A percentile compares a stretch with the other conserved stretches of the same genome.
These are phyloP conservation scores for Oconnorella tubifera DNA, from an alignment of 2,888 invertebrate genomes.

Conservation along the genomic window DNA sequence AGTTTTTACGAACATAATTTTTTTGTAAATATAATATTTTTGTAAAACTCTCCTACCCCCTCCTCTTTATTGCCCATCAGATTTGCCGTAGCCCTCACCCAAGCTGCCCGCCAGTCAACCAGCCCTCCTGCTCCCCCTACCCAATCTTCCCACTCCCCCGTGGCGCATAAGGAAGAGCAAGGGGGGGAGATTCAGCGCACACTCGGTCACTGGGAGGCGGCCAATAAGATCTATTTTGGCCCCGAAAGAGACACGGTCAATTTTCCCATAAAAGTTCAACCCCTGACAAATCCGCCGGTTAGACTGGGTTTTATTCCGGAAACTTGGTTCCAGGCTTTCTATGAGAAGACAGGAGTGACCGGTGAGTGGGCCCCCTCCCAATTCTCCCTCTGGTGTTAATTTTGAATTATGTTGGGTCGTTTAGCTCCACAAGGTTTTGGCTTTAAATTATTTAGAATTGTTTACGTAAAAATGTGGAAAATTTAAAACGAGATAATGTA, in stretches of 20 bases:
- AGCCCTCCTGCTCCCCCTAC: slow-evolving; percentile 8
- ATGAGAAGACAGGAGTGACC: slow-evolving; percentile 82
- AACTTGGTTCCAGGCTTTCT: slow-evolving; percentile 91
- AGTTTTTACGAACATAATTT: no score
- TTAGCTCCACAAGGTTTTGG: no score
- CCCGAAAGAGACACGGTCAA: slow-evolving; percentile 70
- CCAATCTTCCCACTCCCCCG: no score
- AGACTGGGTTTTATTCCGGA: slow-evolving; percentile 88
- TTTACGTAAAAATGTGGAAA: no score
- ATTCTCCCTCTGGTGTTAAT: no score
- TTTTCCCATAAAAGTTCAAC: slow-evolving; percentile 70
- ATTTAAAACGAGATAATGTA: no score
- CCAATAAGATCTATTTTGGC: slow-evolving; percentile 53
- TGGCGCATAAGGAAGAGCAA: background rate
- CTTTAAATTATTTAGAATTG: no score
- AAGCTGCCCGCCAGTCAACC: background rate
- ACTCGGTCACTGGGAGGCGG: slow-evolving; percentile 41
- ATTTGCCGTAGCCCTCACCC: slow-evolving; percentile 3
- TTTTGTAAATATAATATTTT: no score
- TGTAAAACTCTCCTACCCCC: no score
- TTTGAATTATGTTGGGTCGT: no score
- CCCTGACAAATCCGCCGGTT: slow-evolving; percentile 69
- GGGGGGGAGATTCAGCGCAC: slow-evolving; percentile 1
- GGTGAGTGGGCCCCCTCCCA: slow-evolving; percentile 57
- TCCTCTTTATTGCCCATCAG: no score